Base-by-base conservation (phyloP, 2,113 vertebrate genomes). In the Panurus biarmicus region DNA sequence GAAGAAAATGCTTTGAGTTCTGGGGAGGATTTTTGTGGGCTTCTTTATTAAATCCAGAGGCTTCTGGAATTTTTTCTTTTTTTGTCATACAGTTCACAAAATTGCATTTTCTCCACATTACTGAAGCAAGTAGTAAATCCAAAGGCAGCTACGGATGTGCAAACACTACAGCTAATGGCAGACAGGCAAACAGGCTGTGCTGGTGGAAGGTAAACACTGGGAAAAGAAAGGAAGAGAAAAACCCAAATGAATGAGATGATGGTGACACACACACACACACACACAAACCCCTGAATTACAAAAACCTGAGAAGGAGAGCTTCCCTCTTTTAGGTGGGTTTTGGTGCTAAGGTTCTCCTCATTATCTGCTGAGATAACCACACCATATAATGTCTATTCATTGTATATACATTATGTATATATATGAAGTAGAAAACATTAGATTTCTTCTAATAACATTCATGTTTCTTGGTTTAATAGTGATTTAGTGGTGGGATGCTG, bases 21-120 rank as follows among this genome's bases (percentile, higher is more conserved):
- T 58, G 51, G 54, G 38, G 88, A 80, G n/a, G 31, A 38, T n/a
- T 76, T 85, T 82, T 54, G 13, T 40, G 54, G 25, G 14, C 0
- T 45, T 76, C 47, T 64, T 72, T 25, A 65, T 79, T 93, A 91
- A 89, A 75, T 45, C 21, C 77, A 81, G 89, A 92, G 28, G n/a
- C 7, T 77, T 84, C 57, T 9, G 73, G 56, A 87, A 38, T 12
- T 67, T 29, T 69, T 66, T 42, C 2, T 21, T 16, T 17, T 56
- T 93, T 77, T 50, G 28, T 71, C 61, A 51, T n/a, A 11, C 17
- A 74, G 84, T 40, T 57, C 61, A 53, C 53, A 60, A 53, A 75
- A 24, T 25, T 60, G 12, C 35, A 53, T 92, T 95, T 93, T 81
- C 76, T 65, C 72, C 57, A 26, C 22, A 7, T 50, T 80, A 51